These are phyloP conservation scores for Crenuchus spilurus DNA, from an alignment of 2,797 vertebrate species.

Conservation along the genomic window DNA sequence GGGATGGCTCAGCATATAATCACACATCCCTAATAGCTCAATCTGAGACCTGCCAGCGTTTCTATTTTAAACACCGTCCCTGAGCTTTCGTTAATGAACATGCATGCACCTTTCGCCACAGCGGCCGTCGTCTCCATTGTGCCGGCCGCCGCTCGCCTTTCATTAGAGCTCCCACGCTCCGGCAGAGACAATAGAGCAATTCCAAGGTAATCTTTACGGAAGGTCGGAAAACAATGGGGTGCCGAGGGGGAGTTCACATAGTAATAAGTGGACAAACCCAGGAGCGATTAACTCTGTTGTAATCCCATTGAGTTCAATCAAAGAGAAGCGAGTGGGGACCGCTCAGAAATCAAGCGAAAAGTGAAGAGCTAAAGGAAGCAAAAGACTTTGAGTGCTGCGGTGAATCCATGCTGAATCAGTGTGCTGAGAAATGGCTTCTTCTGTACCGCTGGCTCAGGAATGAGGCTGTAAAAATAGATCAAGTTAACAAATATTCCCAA, in stretches of 20 bases:
- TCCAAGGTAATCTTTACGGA: conserved; percentile 70
- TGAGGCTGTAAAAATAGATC: conserved; percentile 8
- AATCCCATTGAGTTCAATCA: conserved; percentile 74
- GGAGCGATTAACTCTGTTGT: conserved; percentile 71
- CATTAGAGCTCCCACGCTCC: conserved; percentile 57
- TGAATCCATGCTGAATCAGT: conserved; percentile 27
- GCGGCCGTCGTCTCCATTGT: conserved; percentile 57
- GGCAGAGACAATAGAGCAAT: conserved; percentile 69
- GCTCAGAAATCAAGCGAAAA: conserved; percentile 58
- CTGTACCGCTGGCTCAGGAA: conserved; percentile 10
- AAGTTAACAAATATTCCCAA: not conserved
- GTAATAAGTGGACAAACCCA: conserved; percentile 72
- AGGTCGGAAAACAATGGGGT: conserved; percentile 67
- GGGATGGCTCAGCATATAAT: conserved; percentile 53
- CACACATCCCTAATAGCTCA: conserved; percentile 62
- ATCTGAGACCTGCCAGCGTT: conserved; percentile 58
- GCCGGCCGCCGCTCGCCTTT: conserved; percentile 61
- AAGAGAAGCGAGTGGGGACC: conserved; percentile 58
- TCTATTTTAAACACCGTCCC: conserved; percentile 60
- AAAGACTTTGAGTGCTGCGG: conserved; percentile 47
- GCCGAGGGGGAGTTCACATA: conserved; percentile 63
- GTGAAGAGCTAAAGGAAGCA: conserved; percentile 59
- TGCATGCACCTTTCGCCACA: conserved; percentile 56
- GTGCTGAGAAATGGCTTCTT: not conserved
- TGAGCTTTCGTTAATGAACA: conserved; percentile 62